phyloP scores from a whole-genome alignment of 1,140 invertebrate genomes.

The Venturia canescens region DNA sequence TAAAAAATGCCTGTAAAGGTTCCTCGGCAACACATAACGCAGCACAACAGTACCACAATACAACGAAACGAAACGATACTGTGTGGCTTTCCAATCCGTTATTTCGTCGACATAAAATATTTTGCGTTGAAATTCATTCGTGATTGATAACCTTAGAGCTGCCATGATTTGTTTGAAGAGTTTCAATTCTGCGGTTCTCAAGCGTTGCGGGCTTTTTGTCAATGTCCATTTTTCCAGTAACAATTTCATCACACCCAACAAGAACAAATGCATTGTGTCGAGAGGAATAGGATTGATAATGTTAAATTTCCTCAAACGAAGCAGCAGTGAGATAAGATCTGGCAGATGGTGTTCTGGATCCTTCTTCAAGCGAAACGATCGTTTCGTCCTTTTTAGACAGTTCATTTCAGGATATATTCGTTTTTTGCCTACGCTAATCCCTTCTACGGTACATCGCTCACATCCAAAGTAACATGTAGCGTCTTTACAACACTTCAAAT shows the following conservation, averaged over 20 bases:
- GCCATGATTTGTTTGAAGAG: constrained; percentile 2
- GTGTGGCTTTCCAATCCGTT: constrained; percentile 43
- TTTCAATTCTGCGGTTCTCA: background rate
- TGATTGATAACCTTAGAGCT: background rate
- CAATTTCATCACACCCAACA: constrained; percentile 43
- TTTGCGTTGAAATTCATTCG: constrained; percentile 40
- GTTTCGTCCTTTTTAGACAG: constrained; percentile 41
- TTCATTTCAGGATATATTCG: constrained; percentile 46
- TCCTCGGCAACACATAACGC: background rate
- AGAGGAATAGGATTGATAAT: constrained; percentile 36
- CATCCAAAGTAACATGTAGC: constrained; percentile 51
- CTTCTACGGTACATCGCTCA: constrained; percentile 51
- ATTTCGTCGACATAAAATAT: constrained; percentile 18
- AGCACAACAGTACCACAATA: constrained; percentile 34
- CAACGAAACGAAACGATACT: constrained; percentile 33
- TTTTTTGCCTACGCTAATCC: constrained; percentile 43
- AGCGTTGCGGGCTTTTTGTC: background rate
- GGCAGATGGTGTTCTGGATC: constrained; percentile 44
- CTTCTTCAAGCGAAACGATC: constrained; percentile 31
- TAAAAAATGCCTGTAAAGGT: constrained; percentile 44
- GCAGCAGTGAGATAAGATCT: constrained; percentile 40
- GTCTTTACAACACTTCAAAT: constrained; percentile 49
- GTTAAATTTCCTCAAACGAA: constrained; percentile 48
- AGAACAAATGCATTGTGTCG: constrained; percentile 50
- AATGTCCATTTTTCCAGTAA: constrained; percentile 40